Conservation (phyloP, 2,888 invertebrate species). For the Stenurella melanura region DNA sequence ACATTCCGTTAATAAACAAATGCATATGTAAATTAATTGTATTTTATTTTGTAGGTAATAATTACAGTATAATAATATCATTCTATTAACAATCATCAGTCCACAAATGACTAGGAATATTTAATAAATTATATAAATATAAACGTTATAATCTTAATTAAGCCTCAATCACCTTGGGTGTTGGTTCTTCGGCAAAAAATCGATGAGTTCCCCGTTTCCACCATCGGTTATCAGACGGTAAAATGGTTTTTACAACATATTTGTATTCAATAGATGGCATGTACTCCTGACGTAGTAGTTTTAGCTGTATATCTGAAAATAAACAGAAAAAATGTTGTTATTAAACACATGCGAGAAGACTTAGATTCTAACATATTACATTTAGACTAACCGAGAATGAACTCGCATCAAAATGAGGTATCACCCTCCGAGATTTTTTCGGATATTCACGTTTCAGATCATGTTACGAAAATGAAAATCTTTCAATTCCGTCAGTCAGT, state of each 20-base stretch:
- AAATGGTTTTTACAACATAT: constrained; percentile 61
- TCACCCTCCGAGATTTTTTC: too few species aligned
- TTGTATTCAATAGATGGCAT: constrained; percentile 66
- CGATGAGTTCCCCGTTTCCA: constrained; percentile 68
- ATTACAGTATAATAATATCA: neutral
- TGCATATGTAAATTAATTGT: neutral
- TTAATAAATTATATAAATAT: neutral
- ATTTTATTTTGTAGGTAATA: neutral
- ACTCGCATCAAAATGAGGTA: too few species aligned
- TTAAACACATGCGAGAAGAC: neutral
- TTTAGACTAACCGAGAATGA: too few species aligned
- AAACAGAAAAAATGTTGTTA: neutral
- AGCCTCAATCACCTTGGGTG: constrained; percentile 50
- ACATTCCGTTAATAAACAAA: constrained; percentile 2
- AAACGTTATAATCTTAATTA: constrained; percentile 38
- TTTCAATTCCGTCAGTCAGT: too few species aligned
- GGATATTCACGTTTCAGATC: too few species aligned
- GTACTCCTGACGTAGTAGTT: constrained; percentile 50
- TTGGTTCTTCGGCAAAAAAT: constrained; percentile 51
- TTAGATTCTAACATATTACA: too few species aligned
- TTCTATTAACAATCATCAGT: neutral
- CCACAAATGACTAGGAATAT: constrained; percentile 38
- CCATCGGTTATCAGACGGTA: constrained; percentile 63
- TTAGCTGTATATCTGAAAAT: constrained; percentile 46
- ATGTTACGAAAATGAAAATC: too few species aligned